Conservation (phyloP, 2,113 vertebrate species). For the Hepsetus odoe region DNA sequence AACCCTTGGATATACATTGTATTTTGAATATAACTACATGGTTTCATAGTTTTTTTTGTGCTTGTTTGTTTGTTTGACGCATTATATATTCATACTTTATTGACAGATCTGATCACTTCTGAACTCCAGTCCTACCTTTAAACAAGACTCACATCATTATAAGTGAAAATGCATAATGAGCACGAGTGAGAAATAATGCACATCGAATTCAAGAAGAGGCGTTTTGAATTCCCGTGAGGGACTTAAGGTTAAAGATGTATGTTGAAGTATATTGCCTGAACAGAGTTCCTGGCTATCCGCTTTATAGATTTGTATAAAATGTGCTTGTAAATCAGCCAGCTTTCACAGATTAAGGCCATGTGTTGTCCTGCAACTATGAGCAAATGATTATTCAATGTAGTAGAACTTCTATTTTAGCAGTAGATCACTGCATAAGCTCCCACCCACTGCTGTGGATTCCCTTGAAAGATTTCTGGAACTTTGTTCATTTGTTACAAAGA, state of each 20-base stretch:
- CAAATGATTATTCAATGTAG: conserved; percentile 9
- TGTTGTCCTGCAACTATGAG: background rate
- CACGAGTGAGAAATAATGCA: too few species aligned
- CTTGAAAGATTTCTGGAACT: conserved; percentile 75
- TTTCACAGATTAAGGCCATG: background rate
- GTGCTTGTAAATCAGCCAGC: background rate
- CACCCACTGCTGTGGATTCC: conserved; percentile 24
- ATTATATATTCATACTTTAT: too few species aligned
- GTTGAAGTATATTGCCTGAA: background rate
- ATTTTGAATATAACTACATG: background rate
- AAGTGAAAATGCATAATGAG: too few species aligned
- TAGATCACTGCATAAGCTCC: background rate
- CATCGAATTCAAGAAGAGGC: background rate
- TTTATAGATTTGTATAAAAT: background rate
- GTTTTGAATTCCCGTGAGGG: background rate
- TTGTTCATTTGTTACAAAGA: conserved; percentile 74
- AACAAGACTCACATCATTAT: too few species aligned
- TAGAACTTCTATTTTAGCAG: background rate
- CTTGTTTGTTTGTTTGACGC: too few species aligned
- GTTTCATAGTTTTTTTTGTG: too few species aligned
- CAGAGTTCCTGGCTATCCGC: background rate
- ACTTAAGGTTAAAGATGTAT: too few species aligned
- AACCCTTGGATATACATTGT: background rate
- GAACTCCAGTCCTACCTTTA: too few species aligned
- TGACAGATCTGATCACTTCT: too few species aligned